Percentiles rank a stretch among this genome's conserved stretches.
phyloP scores from a whole-genome alignment of 2,113 vertebrate species.

The Hemibagrus wyckioides region DNA sequence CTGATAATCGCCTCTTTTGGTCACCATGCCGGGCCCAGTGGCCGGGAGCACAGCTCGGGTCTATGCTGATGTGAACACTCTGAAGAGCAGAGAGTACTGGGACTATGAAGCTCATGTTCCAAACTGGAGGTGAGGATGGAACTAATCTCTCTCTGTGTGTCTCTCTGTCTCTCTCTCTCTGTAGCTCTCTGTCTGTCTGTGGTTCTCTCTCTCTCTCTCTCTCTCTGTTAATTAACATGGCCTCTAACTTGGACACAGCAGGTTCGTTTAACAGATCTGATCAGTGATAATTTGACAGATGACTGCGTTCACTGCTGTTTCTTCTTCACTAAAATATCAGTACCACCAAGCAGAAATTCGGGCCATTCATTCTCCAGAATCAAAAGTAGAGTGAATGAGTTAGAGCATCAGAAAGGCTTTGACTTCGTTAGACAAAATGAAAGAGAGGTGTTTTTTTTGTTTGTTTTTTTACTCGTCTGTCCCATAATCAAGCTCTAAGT shows the following conservation, averaged over 20 bases:
- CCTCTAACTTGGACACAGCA: not conserved
- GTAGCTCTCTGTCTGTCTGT: too few species aligned
- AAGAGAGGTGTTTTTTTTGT: too few species aligned
- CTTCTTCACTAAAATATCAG: not conserved
- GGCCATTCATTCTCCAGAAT: not conserved
- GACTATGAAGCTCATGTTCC: slow-evolving; percentile 95
- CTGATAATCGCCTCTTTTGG: slow-evolving; percentile 41
- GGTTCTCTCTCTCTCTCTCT: too few species aligned
- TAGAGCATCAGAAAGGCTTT: slow-evolving; percentile 7
- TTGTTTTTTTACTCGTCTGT: not conserved
- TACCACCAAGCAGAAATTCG: not conserved
- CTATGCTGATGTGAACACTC: slow-evolving; percentile 93
- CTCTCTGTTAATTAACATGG: not conserved
- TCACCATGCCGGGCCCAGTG: slow-evolving; percentile 91
- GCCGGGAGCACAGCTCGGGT: slow-evolving; percentile 93
- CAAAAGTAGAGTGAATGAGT: not conserved
- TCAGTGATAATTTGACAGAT: not conserved
- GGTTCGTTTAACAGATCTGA: not conserved
- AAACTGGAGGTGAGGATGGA: slow-evolving; percentile 88
- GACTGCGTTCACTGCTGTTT: not conserved
- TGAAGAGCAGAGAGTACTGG: slow-evolving; percentile 96
- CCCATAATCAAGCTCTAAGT: too few species aligned
- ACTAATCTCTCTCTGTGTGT: not conserved
- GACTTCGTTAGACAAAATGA: not conserved
- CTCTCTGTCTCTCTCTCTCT: not conserved